Conservation (phyloP, 2,888 invertebrate species). For the Agrotis segetum region DNA sequence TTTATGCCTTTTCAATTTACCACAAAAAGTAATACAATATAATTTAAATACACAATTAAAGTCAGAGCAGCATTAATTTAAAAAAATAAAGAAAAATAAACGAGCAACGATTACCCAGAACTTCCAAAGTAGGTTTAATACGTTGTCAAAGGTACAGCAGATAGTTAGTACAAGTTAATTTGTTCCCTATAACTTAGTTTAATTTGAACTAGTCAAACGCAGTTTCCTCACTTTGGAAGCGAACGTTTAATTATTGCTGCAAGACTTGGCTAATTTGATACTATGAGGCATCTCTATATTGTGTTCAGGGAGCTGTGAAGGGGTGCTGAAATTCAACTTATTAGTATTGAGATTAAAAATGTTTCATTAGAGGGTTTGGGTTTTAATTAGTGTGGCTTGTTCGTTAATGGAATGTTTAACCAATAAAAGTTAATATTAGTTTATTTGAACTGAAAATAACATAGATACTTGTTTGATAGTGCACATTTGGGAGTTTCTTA, state of each 20-base stretch:
- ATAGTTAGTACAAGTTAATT: conserved; percentile 79
- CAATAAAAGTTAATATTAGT: too few relatives aligned
- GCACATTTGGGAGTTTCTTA: too few relatives aligned
- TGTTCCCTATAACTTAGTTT: conserved; percentile 82
- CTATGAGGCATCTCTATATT: conserved; percentile 79
- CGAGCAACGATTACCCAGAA: conserved; percentile 4
- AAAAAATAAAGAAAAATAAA: conserved; percentile 16
- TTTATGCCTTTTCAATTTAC: too few relatives aligned
- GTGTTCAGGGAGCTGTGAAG: conserved; percentile 72
- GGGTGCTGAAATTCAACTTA: conserved; percentile 67
- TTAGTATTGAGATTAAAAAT: conserved; percentile 39
- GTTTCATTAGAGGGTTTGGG: conserved; percentile 16
- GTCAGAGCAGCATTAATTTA: not conserved
- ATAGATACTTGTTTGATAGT: too few relatives aligned
- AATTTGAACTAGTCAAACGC: conserved; percentile 85
- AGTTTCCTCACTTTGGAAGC: conserved; percentile 74
- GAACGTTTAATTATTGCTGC: conserved; percentile 84
- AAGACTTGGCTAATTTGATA: conserved; percentile 85
- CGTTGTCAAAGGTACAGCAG: conserved; percentile 68
- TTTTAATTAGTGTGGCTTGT: conserved; percentile 8
- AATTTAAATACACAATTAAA: too few relatives aligned
- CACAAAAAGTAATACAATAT: too few relatives aligned
- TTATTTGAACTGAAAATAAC: too few relatives aligned
- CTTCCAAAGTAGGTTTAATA: conserved; percentile 57
- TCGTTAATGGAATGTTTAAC: too few relatives aligned